Base-by-base conservation (phyloP, 2,888 invertebrate genomes). In the Esperia sulphurella region DNA sequence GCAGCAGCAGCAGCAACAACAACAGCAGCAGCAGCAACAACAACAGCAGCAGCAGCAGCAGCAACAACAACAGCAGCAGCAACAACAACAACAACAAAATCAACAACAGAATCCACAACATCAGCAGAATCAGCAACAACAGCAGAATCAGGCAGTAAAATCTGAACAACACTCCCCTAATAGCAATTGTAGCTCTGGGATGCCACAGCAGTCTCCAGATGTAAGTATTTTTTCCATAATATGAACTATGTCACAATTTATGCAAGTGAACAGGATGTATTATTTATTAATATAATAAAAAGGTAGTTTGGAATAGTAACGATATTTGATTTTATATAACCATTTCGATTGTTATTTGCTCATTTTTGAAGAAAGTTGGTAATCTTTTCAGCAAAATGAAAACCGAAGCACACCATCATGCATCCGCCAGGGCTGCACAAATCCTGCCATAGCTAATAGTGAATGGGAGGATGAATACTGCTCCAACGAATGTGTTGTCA, bases 401-500 rank as follows among this genome's bases (percentile, higher is more conserved):
- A 85, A 84, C 59, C 75, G 83, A 61, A 80, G 83, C 62, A 75
- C 83, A 51, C 71, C 86, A 48, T 92, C 94, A 51, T 97, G 96
- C 86, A 95, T 96, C 70, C 94, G 97, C 54, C 95, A 95, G 70
- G 97, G 97, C 60, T 98, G 98, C 84, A 94, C 94, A 56, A 98
- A 98, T 87, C 94, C 94, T 41, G 97, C 97, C 57, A 94, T 97
- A 67, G 93, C 96, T 59, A 97, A 96, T 90, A 94, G 95, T 57
- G 97, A 97, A 85, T 98, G 98, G 98, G 98, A 98, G 82, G 96
- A 96, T 79, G 98, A 98, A 82, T 98, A 97, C 83, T 98, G 98
- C 91, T 97, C 97, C 86, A 97, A 97, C 86, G 97, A 98, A 84
- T 98, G 98, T 89, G 98, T 98, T 58, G 96, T 97, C 79, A 95